Evolutionary conservation across 2,797 vertebrate species (phyloP).

Genomic region (Hyperoplus lanceolatus): DNA sequence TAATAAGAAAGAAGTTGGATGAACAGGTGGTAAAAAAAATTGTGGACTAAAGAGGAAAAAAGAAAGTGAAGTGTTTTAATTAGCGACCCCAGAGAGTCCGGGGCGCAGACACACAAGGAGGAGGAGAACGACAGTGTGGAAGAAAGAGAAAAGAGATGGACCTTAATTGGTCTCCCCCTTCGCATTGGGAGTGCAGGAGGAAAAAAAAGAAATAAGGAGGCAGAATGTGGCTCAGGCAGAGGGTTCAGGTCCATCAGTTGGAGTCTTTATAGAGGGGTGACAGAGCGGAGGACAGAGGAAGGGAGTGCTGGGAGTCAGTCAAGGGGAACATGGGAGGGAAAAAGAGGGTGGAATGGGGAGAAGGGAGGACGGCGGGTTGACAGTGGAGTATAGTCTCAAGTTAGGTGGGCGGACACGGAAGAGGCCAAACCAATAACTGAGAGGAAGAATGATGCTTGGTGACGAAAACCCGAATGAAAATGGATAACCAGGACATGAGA

Average conservation of each 20-base stretch:
- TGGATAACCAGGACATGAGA: slow-evolving; percentile 32
- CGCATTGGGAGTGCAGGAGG: slow-evolving; percentile 63
- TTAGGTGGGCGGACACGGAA: slow-evolving; percentile 62
- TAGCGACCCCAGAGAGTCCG: slow-evolving; percentile 84
- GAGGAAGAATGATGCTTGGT: slow-evolving; percentile 29
- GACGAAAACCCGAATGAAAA: slow-evolving; percentile 42
- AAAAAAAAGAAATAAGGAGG: slow-evolving; percentile 68
- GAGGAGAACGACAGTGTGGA: slow-evolving; percentile 56
- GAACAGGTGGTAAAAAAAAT: slow-evolving; percentile 56
- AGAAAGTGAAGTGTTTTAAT: slow-evolving; percentile 84
- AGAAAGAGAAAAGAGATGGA: slow-evolving; percentile 74
- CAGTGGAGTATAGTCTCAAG: slow-evolving; percentile 50
- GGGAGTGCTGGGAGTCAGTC: slow-evolving; percentile 70
- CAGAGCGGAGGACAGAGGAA: slow-evolving; percentile 78
- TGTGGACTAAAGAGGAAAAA: slow-evolving; percentile 28
- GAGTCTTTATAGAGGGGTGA: slow-evolving; percentile 85
- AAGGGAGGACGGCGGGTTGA: slow-evolving; percentile 2
- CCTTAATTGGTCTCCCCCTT: slow-evolving; percentile 87
- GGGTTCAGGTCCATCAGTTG: slow-evolving; percentile 78
- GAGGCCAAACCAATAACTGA: slow-evolving; percentile 53
- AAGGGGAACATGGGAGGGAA: slow-evolving; percentile 72
- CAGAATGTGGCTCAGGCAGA: slow-evolving; percentile 76
- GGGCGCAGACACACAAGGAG: slow-evolving; percentile 74
- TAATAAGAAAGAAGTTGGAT: slow-evolving; percentile 34
- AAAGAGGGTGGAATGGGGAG: slow-evolving; percentile 42